Conservation (phyloP, 2,888 invertebrate genomes). For the Gastracanthus pulcherrimus region DNA sequence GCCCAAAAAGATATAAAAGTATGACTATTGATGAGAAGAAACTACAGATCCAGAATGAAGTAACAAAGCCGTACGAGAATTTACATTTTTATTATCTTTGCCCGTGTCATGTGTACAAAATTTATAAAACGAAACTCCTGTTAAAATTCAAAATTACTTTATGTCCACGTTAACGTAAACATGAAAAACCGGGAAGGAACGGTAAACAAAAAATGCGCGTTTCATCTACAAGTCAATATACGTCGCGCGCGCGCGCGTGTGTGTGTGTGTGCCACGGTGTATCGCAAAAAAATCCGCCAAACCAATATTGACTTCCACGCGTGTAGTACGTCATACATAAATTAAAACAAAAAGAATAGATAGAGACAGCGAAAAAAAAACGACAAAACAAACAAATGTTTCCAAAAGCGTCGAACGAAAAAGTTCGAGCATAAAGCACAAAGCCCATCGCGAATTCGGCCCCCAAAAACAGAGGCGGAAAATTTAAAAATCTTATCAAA, state of each 20-base stretch:
- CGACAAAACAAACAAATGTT: conserved; percentile 19
- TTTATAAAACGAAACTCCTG: conserved; percentile 24
- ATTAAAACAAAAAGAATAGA: conserved; percentile 41
- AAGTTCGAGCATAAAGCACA: conserved; percentile 40
- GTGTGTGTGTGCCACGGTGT: too few relatives aligned
- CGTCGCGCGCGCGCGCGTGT: background rate
- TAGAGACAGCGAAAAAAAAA: background rate
- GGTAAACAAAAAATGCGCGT: conserved; percentile 42
- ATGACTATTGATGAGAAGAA: background rate
- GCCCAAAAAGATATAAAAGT: background rate
- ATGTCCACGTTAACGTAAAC: conserved; percentile 14
- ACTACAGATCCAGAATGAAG: background rate
- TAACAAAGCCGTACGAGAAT: conserved; percentile 22
- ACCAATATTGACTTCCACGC: conserved; percentile 49
- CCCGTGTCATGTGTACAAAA: background rate
- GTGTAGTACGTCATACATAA: conserved; percentile 42
- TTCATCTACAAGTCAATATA: conserved; percentile 57
- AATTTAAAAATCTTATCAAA: conserved; percentile 24
- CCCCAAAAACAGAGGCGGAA: background rate
- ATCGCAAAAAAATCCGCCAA: conserved; percentile 11
- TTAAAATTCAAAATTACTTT: conserved; percentile 44
- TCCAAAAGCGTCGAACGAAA: conserved; percentile 15
- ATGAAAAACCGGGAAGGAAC: conserved; percentile 3
- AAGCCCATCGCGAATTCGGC: background rate
- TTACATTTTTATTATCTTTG: conserved; percentile 7